Evolutionary conservation across 2,888 invertebrate species (phyloP).

Genomic region (Shargacucullia verbasci): DNA sequence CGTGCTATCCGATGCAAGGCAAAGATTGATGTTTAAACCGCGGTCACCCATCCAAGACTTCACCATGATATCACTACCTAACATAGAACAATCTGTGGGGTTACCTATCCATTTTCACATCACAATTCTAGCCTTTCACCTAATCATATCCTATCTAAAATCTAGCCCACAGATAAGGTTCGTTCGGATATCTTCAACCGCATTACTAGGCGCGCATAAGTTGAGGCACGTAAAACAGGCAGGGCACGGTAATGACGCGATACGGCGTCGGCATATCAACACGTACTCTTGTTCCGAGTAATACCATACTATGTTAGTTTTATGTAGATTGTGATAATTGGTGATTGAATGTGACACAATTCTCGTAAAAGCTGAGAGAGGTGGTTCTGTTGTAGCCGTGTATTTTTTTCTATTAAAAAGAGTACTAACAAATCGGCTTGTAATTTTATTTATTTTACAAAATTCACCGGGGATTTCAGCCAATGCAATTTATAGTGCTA

Average conservation of each 20-base stretch:
- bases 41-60: background rate
- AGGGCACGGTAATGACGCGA: conserved; percentile 23
- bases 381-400: background rate
- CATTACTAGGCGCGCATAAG: conserved; percentile 35
- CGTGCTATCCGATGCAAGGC: no score
- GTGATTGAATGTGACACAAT: conserved; percentile 39
- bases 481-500: no score
- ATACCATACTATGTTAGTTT: conserved; percentile 47
- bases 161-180: conserved; percentile 21
- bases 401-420: no score
- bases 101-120: background rate
- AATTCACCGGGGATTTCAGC: no score
- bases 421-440: no score
- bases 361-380: conserved; percentile 14
- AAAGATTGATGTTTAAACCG: no score
- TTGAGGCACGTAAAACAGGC: conserved; percentile 38
- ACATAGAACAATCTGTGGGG: background rate
- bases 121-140: background rate
- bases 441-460: no score
- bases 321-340: conserved; percentile 46
- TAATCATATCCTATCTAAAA: conserved; percentile 17
- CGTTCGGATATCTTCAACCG: conserved; percentile 9
- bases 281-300: conserved; percentile 61
- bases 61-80: background rate
- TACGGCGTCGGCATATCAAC: conserved; percentile 56